Conservation (phyloP, 2,113 vertebrate species). For the Apaloderma vittatum region DNA sequence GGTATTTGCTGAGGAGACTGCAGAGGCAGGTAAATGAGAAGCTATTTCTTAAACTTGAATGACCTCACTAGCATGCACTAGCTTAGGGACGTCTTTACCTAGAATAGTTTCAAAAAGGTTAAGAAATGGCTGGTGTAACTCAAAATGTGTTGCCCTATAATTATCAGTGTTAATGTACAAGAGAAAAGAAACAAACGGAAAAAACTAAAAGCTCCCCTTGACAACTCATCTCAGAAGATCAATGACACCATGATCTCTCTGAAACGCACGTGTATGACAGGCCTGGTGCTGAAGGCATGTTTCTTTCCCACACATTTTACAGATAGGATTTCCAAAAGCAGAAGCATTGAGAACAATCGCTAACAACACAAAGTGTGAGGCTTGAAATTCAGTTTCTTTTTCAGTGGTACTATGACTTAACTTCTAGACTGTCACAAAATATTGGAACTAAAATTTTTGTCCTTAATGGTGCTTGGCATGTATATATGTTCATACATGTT, state of each 20-base stretch:
- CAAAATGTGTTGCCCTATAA: background rate
- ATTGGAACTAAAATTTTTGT: background rate
- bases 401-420: background rate
- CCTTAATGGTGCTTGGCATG: background rate
- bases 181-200: background rate
- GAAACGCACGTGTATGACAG: too few species aligned
- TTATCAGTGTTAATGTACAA: background rate
- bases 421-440: background rate
- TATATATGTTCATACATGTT: background rate
- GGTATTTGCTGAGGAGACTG: background rate
- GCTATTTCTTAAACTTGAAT: background rate
- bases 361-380: background rate
- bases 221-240: background rate
- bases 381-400: background rate
- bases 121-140: background rate
- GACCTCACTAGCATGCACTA: background rate
- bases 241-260: background rate
- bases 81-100: background rate
- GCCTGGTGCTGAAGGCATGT: background rate
- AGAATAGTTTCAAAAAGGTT: background rate
- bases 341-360: background rate
- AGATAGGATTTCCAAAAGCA: background rate
- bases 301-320: background rate
- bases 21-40: background rate
- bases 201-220: background rate